Evolutionary conservation across 1,140 invertebrate species (phyloP).

Genomic region (Prorops nasuta): DNA sequence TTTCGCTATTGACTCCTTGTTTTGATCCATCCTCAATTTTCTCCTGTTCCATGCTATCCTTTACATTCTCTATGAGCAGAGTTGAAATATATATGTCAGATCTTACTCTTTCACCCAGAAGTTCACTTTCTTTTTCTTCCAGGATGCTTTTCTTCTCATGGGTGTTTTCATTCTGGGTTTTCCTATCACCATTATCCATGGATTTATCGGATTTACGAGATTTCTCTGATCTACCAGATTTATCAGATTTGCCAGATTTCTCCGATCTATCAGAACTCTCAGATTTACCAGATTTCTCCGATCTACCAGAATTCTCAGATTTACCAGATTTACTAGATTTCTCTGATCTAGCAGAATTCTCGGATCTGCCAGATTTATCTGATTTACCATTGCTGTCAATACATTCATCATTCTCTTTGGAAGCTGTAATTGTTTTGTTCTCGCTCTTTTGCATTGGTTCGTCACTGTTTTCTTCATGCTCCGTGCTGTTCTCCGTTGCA

Average conservation of each 20-base stretch:
- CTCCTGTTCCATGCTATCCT: too few relatives aligned
- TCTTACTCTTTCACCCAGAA: slow-evolving; percentile 9
- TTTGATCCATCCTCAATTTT: too few relatives aligned
- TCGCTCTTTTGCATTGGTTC: too few relatives aligned
- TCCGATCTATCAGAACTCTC: not conserved
- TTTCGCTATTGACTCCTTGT: not conserved
- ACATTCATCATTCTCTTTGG: too few relatives aligned
- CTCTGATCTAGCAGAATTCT: not conserved
- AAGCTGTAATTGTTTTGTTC: too few relatives aligned
- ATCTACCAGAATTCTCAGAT: not conserved
- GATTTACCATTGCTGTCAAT: too few relatives aligned
- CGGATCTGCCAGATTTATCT: not conserved
- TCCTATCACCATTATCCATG: not conserved
- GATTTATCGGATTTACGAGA: not conserved
- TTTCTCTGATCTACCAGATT: not conserved
- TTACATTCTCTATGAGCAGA: not conserved
- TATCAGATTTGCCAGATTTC: slow-evolving; percentile 2
- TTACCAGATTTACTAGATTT: not conserved
- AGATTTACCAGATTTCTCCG: not conserved
- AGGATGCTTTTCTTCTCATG: not conserved
- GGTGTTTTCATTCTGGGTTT: not conserved
- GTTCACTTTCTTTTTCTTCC: not conserved
- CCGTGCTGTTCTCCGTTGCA: not conserved
- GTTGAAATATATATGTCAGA: not conserved
- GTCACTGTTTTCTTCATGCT: not conserved